Conservation (phyloP, 2,797 vertebrate species). For the Enteromius treurensis region DNA sequence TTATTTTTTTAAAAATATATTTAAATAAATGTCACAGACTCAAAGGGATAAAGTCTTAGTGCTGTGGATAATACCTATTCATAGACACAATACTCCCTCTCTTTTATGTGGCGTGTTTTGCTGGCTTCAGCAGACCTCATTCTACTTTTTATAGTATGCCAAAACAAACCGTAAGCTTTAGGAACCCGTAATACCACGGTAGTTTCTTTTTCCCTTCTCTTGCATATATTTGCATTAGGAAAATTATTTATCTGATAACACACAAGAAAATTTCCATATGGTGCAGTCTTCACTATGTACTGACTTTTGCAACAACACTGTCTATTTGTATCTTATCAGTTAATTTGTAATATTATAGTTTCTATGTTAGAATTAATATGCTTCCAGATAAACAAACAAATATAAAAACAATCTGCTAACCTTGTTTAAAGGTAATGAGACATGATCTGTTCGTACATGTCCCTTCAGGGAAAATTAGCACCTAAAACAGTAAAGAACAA, state of each 20-base stretch:
- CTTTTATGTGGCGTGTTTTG: slow-evolving; percentile 6
- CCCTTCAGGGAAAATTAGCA: slow-evolving; percentile 96
- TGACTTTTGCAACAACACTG: neutral
- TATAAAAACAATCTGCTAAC: slow-evolving; percentile 70
- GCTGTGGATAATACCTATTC: neutral
- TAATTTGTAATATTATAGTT: neutral
- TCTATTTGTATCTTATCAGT: neutral
- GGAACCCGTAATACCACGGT: neutral
- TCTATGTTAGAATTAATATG: neutral
- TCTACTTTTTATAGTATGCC: neutral
- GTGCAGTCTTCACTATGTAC: neutral
- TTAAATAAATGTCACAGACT: neutral
- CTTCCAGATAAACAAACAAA: neutral
- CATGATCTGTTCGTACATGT: slow-evolving; percentile 98
- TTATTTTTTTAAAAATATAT: neutral
- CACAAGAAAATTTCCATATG: neutral
- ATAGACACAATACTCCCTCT: neutral
- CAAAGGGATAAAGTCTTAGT: neutral
- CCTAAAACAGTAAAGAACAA: slow-evolving; percentile 68
- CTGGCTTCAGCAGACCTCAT: slow-evolving; percentile 2
- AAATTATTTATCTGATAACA: neutral
- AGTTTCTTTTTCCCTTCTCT: neutral
- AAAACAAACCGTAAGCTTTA: slow-evolving; percentile 3
- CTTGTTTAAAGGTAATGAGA: slow-evolving; percentile 98
- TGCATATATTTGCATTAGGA: slow-evolving; percentile 36